phyloP scores from a whole-genome alignment of 2,113 vertebrate genomes.

The Mastomys natalensis region DNA sequence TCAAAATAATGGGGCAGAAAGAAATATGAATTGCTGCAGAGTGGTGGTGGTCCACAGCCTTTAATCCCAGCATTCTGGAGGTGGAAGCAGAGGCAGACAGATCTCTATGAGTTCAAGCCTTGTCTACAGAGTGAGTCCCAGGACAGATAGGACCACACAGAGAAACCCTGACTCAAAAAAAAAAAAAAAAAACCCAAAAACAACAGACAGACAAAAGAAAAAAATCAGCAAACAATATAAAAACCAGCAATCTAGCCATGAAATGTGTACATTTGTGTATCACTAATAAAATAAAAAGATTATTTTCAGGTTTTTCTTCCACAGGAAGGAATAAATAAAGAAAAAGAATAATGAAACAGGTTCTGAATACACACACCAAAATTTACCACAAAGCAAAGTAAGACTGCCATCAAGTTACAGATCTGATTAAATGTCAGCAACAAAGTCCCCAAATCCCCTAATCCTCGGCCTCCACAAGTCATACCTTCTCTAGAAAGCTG shows the following conservation, averaged over 20 bases:
- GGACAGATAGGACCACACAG: not conserved
- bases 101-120: not conserved
- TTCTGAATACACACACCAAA: conserved; percentile 9
- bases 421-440: not conserved
- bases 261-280: not conserved
- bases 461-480: not conserved
- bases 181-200: not conserved
- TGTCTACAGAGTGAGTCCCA: not conserved
- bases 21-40: not conserved
- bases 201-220: not conserved
- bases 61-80: not conserved
- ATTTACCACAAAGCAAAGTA: not conserved
- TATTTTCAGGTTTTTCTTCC: conserved; percentile 24
- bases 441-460: not conserved
- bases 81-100: not conserved
- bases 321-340: not conserved
- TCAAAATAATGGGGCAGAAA: conserved; percentile 12
- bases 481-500: conserved; percentile 29
- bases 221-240: conserved; percentile 3
- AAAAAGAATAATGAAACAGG: not conserved
- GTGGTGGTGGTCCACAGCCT: not conserved
- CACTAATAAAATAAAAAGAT: conserved; percentile 7
- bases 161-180: not conserved
- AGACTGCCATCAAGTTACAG: not conserved
- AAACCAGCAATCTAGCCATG: conserved; percentile 21